These are phyloP conservation scores for Sinodicranocentrus sp. DNA, from an alignment of 2,888 invertebrate species.

Conservation along the genomic window DNA sequence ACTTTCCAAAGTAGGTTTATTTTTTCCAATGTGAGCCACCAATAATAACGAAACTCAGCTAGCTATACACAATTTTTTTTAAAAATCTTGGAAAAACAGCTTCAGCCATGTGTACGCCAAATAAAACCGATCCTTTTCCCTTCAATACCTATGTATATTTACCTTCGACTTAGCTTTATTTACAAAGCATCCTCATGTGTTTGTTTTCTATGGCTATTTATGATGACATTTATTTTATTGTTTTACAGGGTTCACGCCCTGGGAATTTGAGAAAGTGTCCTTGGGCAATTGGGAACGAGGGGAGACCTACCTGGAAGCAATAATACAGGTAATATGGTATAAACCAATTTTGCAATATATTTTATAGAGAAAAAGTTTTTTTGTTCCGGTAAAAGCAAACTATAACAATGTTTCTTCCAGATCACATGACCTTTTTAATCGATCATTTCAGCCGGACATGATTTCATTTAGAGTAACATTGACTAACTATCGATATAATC, in stretches of 20 bases:
- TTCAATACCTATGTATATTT: too few species aligned
- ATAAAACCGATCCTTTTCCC: too few species aligned
- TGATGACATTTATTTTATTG: neutral
- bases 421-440: slow-evolving; percentile 47
- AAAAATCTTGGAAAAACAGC: too few species aligned
- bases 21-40: too few species aligned
- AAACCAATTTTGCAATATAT: neutral
- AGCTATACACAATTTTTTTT: too few species aligned
- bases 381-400: slow-evolving; percentile 22
- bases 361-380: slow-evolving; percentile 31
- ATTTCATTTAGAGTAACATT: slow-evolving; percentile 18
- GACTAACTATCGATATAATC: neutral
- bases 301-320: slow-evolving; percentile 83
- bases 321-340: slow-evolving; percentile 82
- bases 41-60: too few species aligned
- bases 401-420: slow-evolving; percentile 7
- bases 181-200: too few species aligned
- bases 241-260: slow-evolving; percentile 81
- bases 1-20: too few species aligned
- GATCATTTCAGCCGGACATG: slow-evolving; percentile 39
- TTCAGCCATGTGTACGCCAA: too few species aligned
- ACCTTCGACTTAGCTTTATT: too few species aligned
- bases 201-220: too few species aligned
- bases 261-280: slow-evolving; percentile 81
- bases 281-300: slow-evolving; percentile 89